phyloP scores from a whole-genome alignment of 2,888 invertebrate species.

The Athalia rosae region DNA sequence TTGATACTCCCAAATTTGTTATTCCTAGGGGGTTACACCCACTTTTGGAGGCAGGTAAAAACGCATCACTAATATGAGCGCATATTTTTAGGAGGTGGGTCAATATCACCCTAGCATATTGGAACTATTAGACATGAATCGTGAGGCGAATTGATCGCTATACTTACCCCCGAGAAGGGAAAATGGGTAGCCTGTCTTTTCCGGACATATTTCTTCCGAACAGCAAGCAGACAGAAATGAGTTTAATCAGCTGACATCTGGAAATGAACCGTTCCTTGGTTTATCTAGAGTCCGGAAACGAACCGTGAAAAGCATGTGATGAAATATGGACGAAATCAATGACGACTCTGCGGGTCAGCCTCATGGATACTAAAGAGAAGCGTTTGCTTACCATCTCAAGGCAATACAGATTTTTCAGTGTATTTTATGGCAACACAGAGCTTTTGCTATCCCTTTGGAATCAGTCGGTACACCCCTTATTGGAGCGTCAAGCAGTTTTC shows the following conservation, averaged over 20 bases:
- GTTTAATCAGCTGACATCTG: slow-evolving; percentile 70
- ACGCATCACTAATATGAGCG: background rate
- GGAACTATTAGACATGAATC: slow-evolving; percentile 15
- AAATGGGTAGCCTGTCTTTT: slow-evolving; percentile 92
- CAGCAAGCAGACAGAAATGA: slow-evolving; percentile 65
- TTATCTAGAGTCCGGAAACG: slow-evolving; percentile 58
- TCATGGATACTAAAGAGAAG: too few species aligned
- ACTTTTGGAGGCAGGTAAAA: slow-evolving; percentile 54
- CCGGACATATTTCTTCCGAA: slow-evolving; percentile 82
- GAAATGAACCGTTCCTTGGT: slow-evolving; percentile 31
- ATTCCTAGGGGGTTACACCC: slow-evolving; percentile 67
- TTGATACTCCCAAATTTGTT: slow-evolving; percentile 20
- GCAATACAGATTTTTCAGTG: too few species aligned
- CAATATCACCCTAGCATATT: slow-evolving; percentile 23
- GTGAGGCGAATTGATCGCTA: slow-evolving; percentile 47
- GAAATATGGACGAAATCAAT: background rate
- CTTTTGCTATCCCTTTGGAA: too few species aligned
- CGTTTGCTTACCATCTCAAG: too few species aligned
- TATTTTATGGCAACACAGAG: too few species aligned
- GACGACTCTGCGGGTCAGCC: background rate
- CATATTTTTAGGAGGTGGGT: slow-evolving; percentile 34
- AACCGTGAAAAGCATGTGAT: slow-evolving; percentile 4
- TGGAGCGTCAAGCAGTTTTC: too few species aligned
- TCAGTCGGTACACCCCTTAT: too few species aligned
- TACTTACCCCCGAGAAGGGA: slow-evolving; percentile 95